phyloP scores from a whole-genome alignment of 1,140 invertebrate genomes.

The Chrysomallon squamiferum region DNA sequence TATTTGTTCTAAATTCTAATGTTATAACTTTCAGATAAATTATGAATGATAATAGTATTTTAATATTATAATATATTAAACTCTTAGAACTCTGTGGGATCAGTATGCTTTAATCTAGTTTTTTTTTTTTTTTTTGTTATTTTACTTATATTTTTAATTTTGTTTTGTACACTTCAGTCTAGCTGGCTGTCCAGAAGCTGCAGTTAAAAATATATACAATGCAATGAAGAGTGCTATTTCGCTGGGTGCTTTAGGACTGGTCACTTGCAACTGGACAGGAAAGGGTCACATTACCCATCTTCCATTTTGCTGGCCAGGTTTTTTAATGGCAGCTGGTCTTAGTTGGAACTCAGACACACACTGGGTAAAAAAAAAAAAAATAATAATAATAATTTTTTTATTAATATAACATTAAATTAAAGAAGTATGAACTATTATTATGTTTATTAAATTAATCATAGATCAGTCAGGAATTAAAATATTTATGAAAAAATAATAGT shows the following conservation, averaged over 20 bases:
- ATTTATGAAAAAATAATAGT: no score
- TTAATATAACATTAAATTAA: not conserved
- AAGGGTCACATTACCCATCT: slow-evolving; percentile 72
- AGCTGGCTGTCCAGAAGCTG: slow-evolving; percentile 73
- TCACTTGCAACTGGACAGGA: slow-evolving; percentile 74
- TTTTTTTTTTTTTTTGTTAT: no score
- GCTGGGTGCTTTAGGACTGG: slow-evolving; percentile 68
- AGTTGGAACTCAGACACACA: slow-evolving; percentile 72
- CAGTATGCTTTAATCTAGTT: no score
- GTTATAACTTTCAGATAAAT: no score
- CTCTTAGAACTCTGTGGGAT: no score
- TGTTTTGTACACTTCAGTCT: slow-evolving; percentile 62
- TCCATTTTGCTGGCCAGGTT: slow-evolving; percentile 74
- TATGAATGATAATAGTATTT: no score
- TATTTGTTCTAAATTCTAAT: no score
- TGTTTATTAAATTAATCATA: not conserved
- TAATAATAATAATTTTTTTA: slow-evolving; percentile 7
- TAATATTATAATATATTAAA: no score
- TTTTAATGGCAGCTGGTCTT: slow-evolving; percentile 71
- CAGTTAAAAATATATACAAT: slow-evolving; percentile 70
- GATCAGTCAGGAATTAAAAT: not conserved
- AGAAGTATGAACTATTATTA: not conserved
- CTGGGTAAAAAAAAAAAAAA: slow-evolving; percentile 66
- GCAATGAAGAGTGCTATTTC: slow-evolving; percentile 68
- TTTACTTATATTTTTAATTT: no score